A percentile compares a stretch with the other conserved stretches of the same genome.
Evolutionary conservation across 2,797 vertebrate species (phyloP).

Genomic region (Enteromius anoplus): DNA sequence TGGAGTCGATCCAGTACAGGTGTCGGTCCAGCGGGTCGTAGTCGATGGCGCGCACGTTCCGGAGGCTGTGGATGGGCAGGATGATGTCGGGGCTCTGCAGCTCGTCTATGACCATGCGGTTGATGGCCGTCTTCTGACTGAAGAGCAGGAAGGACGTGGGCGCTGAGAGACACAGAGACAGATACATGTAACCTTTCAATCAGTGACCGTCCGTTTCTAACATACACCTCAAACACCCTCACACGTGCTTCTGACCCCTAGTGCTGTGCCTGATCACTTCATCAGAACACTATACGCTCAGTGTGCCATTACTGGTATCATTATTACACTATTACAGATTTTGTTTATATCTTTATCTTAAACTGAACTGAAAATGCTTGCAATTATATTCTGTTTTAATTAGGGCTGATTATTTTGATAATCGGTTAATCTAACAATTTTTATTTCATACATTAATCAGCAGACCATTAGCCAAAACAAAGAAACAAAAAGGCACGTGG

Average conservation of each 20-base stretch:
- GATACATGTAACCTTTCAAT: neutral
- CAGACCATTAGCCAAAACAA: too few species aligned
- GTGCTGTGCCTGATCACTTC: neutral
- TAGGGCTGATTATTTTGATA: too few species aligned
- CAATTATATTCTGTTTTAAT: too few species aligned
- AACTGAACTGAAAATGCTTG: too few species aligned
- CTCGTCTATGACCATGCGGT: conserved; percentile 97
- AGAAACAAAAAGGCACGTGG: too few species aligned
- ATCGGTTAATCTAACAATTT: too few species aligned
- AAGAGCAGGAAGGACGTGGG: conserved; percentile 95
- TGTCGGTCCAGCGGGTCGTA: conserved; percentile 95
- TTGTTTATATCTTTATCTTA: too few species aligned
- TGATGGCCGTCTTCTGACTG: conserved; percentile 96
- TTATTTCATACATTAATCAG: too few species aligned
- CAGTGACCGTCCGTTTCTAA: neutral
- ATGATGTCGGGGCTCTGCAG: conserved; percentile 98
- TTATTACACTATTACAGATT: too few species aligned
- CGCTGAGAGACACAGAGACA: conserved; percentile 71
- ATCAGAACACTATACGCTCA: neutral
- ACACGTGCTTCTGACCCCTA: neutral
- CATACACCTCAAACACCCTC: neutral
- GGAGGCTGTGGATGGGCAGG: conserved; percentile 93
- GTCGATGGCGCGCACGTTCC: conserved; percentile 92
- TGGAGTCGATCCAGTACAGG: conserved; percentile 97
- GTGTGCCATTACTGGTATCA: too few species aligned